Evolutionary conservation across 1,140 invertebrate genomes (phyloP), one percentile per base, ranked within the genome.

Genomic region (Goniozus legneri): DNA sequence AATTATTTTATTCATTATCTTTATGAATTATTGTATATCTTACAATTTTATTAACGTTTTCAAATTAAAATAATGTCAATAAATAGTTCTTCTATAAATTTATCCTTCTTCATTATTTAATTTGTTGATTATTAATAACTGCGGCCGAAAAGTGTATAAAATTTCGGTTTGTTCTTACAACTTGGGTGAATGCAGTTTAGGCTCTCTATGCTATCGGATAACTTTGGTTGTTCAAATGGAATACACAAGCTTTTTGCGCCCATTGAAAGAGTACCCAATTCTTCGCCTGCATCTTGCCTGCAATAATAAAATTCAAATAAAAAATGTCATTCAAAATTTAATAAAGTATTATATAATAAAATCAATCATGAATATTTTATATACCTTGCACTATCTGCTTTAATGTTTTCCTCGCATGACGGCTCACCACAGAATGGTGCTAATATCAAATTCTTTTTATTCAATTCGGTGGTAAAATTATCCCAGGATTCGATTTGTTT

Each of bases 211-310:
- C 90, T 77, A 10, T 65, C 44, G 4, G 79, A 71, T 2, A 88
- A 84, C 43, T 76, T 60, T 8, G 86, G 86, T 66, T 97, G 96
- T 18, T 94, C 79, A 66, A 98, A 92, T 8, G 97, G 97, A 63
- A 98, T 95, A 71, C 97, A 99, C 0, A 99, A 78, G 16, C 91
- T 88, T 75, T 99, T 99, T 3, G 97, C 97, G 24, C 97, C 97
- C 96, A 99, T 99, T 0, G 93, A 84, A 15, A 95, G 91, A 31
- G 88, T 84, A 32, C 86, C 86, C 54, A 84, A 77, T 60, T 94
- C 91, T 13, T 80, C 79, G 2, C 79, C 79, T 21, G 77, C 79
- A 49, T 78, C 76, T 39, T 81, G 78, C 48, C 80, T 82, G 50
- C 13, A 74, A 72, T 37, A 44, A 42, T 34, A 15, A 2, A 49